These are phyloP conservation scores for Aphelinus certus DNA, from an alignment of 1,140 invertebrate species.

Conservation along the genomic window DNA sequence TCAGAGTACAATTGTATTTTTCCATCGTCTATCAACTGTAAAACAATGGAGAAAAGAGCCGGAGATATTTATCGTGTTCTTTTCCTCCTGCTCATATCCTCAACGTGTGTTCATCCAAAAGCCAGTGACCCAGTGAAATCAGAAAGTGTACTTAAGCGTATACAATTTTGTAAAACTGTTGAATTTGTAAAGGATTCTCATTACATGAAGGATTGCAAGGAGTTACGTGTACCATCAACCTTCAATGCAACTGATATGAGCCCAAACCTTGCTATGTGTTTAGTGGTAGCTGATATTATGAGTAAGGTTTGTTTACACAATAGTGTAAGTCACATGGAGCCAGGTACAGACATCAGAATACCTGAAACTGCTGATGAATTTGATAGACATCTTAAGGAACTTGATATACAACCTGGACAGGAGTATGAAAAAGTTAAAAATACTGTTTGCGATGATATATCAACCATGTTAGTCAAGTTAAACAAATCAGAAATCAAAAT, in stretches of 20 bases:
- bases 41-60: not conserved
- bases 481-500: not conserved
- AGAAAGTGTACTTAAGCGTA: not conserved
- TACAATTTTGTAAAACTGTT: constrained; percentile 10
- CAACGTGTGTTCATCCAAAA: not conserved
- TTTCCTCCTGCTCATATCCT: constrained; percentile 3
- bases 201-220: constrained; percentile 1
- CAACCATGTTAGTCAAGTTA: not conserved
- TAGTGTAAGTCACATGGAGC: not conserved
- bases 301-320: constrained; percentile 28
- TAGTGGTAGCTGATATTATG: not conserved
- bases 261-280: not conserved
- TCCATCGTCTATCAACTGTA: not conserved
- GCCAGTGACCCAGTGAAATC: not conserved
- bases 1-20: not conserved
- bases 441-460: constrained; percentile 10
- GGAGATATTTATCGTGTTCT: not conserved
- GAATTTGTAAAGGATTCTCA: constrained; percentile 14
- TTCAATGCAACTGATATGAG: not conserved
- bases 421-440: not conserved
- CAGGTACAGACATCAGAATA: not conserved
- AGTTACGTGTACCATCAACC: not conserved
- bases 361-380: not conserved
- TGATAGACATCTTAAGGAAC: constrained; percentile 12
- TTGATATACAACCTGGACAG: not conserved